phyloP scores from a whole-genome alignment of 2,888 invertebrate genomes.

The Parthenolecanium corni region DNA sequence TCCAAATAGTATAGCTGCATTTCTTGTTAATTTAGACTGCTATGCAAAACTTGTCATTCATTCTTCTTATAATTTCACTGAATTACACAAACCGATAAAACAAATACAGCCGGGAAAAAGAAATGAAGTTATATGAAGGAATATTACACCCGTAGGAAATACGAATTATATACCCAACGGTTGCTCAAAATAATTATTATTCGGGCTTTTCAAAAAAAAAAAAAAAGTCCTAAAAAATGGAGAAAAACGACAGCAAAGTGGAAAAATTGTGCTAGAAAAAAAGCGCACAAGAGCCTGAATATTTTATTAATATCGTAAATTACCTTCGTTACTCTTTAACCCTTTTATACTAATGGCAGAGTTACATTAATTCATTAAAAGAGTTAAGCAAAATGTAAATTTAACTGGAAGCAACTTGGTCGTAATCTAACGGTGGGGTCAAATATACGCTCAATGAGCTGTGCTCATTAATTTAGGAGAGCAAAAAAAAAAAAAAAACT shows the following conservation, averaged over 20 bases:
- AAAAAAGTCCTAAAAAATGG: too few species aligned
- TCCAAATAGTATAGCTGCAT: too few species aligned
- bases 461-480: neutral
- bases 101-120: too few species aligned
- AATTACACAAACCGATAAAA: too few species aligned
- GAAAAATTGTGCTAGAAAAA: neutral
- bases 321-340: neutral
- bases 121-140: too few species aligned
- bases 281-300: neutral
- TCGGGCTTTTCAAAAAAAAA: too few species aligned
- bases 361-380: constrained; percentile 1
- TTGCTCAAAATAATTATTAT: too few species aligned
- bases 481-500: neutral
- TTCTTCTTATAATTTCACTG: too few species aligned
- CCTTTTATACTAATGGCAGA: constrained; percentile 1
- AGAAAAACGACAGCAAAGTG: neutral
- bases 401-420: neutral
- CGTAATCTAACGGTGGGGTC: neutral
- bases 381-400: constrained; percentile 1
- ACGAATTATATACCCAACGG: too few species aligned
- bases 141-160: too few species aligned
- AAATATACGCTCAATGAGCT: neutral
- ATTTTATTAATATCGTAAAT: constrained; percentile 1
- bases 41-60: too few species aligned
- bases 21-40: too few species aligned